A percentile compares a stretch with the other conserved stretches of the same genome.
Evolutionary conservation across 1,140 invertebrate genomes (phyloP).

Genomic region (Drosophila rufa): DNA sequence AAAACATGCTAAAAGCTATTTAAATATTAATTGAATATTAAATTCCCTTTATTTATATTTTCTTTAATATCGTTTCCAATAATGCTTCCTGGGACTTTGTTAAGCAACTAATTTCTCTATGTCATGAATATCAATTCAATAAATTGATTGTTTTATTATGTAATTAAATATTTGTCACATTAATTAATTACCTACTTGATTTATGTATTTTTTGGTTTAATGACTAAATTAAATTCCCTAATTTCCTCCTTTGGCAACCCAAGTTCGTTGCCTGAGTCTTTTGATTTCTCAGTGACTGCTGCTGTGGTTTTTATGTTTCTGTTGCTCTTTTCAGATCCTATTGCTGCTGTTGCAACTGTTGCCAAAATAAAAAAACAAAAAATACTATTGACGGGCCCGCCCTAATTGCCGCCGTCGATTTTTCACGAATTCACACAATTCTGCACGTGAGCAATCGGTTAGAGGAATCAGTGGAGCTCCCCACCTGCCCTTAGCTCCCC

Average conservation of each 20-base stretch:
- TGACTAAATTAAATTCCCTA: not conserved
- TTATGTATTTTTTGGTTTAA: too few species aligned
- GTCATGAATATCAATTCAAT: too few species aligned
- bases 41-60: too few species aligned
- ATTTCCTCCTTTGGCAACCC: constrained; percentile 11
- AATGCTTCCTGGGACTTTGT: too few species aligned
- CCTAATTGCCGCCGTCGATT: constrained; percentile 81
- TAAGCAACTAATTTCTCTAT: too few species aligned
- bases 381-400: constrained; percentile 50
- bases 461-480: constrained; percentile 29
- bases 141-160: not conserved
- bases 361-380: constrained; percentile 7
- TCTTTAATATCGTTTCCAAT: too few species aligned
- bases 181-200: not conserved
- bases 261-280: constrained; percentile 83
- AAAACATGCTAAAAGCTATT: too few species aligned
- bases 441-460: constrained; percentile 60
- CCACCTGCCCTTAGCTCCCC: constrained; percentile 5
- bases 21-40: too few species aligned
- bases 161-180: not conserved
- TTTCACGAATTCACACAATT: constrained; percentile 81
- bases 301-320: not conserved
- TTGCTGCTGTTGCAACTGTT: constrained; percentile 29
- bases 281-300: constrained; percentile 54
- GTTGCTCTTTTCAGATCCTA: not conserved